A percentile compares a stretch with the other conserved stretches of the same genome.
Conservation (phyloP, 1,140 invertebrate genomes). For the Aphis gossypii region DNA sequence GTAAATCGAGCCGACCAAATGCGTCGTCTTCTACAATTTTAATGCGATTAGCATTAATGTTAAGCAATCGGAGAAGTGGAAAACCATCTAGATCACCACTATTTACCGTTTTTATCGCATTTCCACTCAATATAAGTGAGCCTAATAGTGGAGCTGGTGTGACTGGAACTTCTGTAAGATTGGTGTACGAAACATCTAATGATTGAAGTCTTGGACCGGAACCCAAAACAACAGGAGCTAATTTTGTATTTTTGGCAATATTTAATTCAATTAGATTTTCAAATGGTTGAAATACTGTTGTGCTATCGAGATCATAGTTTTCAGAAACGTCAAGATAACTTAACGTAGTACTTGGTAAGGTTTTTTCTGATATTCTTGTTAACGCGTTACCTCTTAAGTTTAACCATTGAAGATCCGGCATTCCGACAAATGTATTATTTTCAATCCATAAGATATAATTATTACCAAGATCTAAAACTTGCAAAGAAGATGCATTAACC, state of each 20-base stretch:
- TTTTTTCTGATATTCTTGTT: background rate
- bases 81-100: constrained; percentile 90
- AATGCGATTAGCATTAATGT: constrained; percentile 82
- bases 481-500: constrained; percentile 16
- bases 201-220: constrained; percentile 72
- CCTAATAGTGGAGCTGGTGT: constrained; percentile 84
- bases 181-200: constrained; percentile 82
- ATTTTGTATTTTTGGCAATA: background rate
- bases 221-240: constrained; percentile 60
- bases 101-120: constrained; percentile 75
- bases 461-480: background rate
- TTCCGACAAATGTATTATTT: constrained; percentile 16
- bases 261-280: constrained; percentile 22
- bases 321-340: constrained; percentile 23
- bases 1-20: constrained; percentile 79
- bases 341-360: background rate
- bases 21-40: constrained; percentile 84
- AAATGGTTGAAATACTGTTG: constrained; percentile 7
- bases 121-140: constrained; percentile 79
- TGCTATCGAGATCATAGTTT: background rate
- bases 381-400: constrained; percentile 29
- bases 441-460: constrained; percentile 43
- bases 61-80: constrained; percentile 80
- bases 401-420: constrained; percentile 27
- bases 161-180: constrained; percentile 80